A percentile compares a stretch with the other conserved stretches of the same genome.
phyloP scores from a whole-genome alignment of 2,113 vertebrate genomes.

The Gavialis gangeticus region DNA sequence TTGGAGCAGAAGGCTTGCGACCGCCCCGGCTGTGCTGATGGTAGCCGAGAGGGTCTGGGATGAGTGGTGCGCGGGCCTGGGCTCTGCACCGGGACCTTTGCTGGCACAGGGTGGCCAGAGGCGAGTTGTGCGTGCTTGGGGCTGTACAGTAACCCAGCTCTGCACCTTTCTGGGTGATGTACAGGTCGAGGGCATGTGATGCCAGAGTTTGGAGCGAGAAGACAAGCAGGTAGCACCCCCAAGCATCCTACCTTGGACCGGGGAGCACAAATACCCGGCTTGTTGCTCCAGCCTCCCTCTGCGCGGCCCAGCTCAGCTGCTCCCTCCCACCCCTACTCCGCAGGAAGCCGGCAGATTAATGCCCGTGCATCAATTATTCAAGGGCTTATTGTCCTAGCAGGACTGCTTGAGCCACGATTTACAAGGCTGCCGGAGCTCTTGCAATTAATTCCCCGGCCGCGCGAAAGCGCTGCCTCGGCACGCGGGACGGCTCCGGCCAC shows the following conservation, averaged over 20 bases:
- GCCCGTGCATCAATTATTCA: conserved; percentile 40
- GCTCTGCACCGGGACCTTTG: neutral
- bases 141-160: too few species aligned
- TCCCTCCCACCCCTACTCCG: rapidly evolving
- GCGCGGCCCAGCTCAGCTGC: rapidly evolving
- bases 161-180: too few species aligned
- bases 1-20: too few species aligned
- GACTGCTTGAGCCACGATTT: conserved; percentile 37
- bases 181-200: too few species aligned
- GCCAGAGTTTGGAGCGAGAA: too few species aligned
- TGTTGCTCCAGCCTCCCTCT: rapidly evolving
- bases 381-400: conserved; percentile 20
- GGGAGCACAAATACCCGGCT: rapidly evolving
- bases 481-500: neutral
- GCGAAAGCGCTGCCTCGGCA: neutral
- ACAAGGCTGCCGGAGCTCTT: neutral
- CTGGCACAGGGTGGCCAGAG: too few species aligned
- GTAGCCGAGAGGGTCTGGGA: too few species aligned
- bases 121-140: too few species aligned
- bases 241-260: too few species aligned
- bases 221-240: too few species aligned
- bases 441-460: neutral
- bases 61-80: neutral
- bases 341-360: conserved; percentile 35
- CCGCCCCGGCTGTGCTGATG: too few species aligned